Conservation (phyloP, 2,888 invertebrate species). For the Pyrrhosoma nymphula region DNA sequence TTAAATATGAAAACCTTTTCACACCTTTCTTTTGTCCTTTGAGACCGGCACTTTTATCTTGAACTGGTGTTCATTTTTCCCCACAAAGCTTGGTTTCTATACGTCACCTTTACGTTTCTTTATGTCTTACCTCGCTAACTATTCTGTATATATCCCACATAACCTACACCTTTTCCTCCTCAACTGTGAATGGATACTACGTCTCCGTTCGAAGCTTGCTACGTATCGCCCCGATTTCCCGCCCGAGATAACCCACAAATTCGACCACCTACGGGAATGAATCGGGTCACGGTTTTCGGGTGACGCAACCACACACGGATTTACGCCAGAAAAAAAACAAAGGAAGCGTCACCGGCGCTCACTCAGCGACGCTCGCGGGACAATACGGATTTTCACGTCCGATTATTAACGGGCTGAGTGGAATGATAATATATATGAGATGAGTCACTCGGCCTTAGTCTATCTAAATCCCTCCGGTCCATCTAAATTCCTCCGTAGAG, state of each 20-base stretch:
- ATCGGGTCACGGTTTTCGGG: conserved; percentile 18
- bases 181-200: background rate
- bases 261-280: background rate
- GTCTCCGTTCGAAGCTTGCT: background rate
- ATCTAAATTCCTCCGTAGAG: background rate
- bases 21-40: too few relatives aligned
- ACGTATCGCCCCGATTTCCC: background rate
- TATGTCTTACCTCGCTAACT: too few relatives aligned
- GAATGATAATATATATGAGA: background rate
- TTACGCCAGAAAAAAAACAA: background rate
- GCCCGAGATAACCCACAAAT: background rate
- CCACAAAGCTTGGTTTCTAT: too few relatives aligned
- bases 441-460: background rate
- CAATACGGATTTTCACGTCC: background rate
- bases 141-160: too few relatives aligned
- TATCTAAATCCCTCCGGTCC: background rate
- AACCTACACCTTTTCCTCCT: too few relatives aligned
- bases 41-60: too few relatives aligned
- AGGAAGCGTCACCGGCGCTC: background rate
- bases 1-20: too few relatives aligned
- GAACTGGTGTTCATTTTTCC: too few relatives aligned
- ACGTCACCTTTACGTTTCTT: too few relatives aligned
- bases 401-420: background rate
- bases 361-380: background rate
- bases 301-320: background rate